Conservation (phyloP, 2,888 invertebrate species). For the Carterocephalus palaemon region DNA sequence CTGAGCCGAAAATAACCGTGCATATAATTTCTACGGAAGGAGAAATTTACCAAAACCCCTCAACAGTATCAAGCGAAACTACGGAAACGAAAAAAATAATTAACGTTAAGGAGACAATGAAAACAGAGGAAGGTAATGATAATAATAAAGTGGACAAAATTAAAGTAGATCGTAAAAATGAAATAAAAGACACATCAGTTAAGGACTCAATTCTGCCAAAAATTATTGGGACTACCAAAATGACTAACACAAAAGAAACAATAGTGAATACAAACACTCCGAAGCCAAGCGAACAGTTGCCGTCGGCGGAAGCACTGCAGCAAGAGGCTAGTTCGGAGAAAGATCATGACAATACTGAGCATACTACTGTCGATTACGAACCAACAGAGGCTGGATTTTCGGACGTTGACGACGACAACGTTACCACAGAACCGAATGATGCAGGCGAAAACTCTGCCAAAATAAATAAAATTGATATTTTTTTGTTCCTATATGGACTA, state of each 20-base stretch:
- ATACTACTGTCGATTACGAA: constrained; percentile 33
- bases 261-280: constrained; percentile 26
- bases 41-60: constrained; percentile 2
- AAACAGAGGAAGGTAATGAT: not conserved
- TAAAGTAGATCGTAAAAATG: constrained; percentile 11
- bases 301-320: constrained; percentile 57
- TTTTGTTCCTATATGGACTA: constrained; percentile 4
- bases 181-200: constrained; percentile 5
- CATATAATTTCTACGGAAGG: constrained; percentile 16
- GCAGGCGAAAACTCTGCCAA: constrained; percentile 6
- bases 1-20: constrained; percentile 2
- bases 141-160: not conserved
- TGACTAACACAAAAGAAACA: constrained; percentile 11
- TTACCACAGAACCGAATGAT: constrained; percentile 5
- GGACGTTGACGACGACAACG: not conserved
- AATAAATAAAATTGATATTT: not conserved
- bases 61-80: not conserved
- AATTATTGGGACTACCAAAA: constrained; percentile 8
- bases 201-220: constrained; percentile 8
- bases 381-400: constrained; percentile 7
- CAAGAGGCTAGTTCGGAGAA: constrained; percentile 45
- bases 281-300: constrained; percentile 42
- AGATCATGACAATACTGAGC: constrained; percentile 40
- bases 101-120: not conserved
- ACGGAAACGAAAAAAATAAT: constrained; percentile 1